These are phyloP conservation scores for Meghimatium bilineatum DNA, from an alignment of 2,888 invertebrate genomes.

Conservation along the genomic window DNA sequence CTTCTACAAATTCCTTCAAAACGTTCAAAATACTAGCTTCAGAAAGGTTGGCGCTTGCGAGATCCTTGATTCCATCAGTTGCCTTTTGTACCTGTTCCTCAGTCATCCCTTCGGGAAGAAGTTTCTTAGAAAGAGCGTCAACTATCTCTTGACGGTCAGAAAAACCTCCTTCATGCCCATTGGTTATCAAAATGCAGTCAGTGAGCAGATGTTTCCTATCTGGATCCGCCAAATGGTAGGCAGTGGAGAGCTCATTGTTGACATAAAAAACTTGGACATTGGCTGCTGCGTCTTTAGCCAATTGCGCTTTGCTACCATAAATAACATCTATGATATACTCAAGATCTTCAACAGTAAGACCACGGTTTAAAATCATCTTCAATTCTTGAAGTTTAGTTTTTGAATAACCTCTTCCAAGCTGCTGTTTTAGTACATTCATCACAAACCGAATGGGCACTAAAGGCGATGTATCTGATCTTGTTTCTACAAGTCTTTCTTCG, in stretches of 20 bases:
- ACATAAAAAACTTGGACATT: neutral
- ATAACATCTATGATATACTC: neutral
- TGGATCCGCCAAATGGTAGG: neutral
- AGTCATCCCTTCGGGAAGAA: neutral
- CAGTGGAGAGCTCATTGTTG: neutral
- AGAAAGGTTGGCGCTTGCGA: slow-evolving; percentile 3
- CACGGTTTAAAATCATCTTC: neutral
- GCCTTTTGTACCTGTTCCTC: neutral
- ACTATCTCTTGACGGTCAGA: neutral
- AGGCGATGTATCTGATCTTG: neutral
- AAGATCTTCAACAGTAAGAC: slow-evolving; percentile 1
- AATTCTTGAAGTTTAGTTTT: neutral
- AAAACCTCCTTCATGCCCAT: neutral
- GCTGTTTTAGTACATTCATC: neutral
- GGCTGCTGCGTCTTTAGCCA: neutral
- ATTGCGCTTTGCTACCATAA: neutral
- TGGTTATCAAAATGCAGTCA: slow-evolving; percentile 9
- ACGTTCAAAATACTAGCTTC: neutral
- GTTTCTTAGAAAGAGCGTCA: neutral
- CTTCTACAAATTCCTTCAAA: slow-evolving; percentile 5
- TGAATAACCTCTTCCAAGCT: neutral
- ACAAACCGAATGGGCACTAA: neutral
- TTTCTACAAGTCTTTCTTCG: neutral
- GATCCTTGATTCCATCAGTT: neutral
- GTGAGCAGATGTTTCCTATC: slow-evolving; percentile 17